Conservation (phyloP, 2,888 invertebrate species). For the Meteorus colon region DNA sequence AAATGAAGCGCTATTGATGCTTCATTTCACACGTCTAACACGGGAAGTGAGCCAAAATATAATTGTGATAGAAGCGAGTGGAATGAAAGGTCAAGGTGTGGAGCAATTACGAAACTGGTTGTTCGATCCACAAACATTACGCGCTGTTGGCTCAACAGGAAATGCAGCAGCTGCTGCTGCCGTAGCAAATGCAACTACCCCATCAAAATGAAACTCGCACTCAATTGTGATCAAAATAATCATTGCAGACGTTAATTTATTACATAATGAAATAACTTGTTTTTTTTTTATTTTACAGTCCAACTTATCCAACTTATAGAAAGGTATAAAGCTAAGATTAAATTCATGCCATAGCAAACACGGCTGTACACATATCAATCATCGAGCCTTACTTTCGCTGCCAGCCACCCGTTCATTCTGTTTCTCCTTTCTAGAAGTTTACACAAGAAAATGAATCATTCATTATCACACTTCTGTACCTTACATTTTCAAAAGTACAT, state of each 20-base stretch:
- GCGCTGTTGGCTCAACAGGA: constrained; percentile 55
- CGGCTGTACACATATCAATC: constrained; percentile 20
- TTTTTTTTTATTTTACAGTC: constrained; percentile 51
- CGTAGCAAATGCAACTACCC: constrained; percentile 18
- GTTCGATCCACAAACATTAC: constrained; percentile 58
- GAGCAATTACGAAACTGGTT: constrained; percentile 81
- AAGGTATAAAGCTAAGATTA: constrained; percentile 56
- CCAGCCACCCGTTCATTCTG: constrained; percentile 15
- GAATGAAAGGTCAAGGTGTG: constrained; percentile 82
- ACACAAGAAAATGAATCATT: constrained; percentile 3
- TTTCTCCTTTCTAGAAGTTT: background rate
- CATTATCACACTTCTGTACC: constrained; percentile 20
- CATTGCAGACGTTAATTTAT: constrained; percentile 14
- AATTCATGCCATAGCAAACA: constrained; percentile 29
- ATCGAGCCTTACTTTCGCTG: constrained; percentile 14
- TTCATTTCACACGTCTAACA: constrained; percentile 83
- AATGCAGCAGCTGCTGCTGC: constrained; percentile 44
- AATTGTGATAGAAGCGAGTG: constrained; percentile 83
- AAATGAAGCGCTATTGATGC: constrained; percentile 88
- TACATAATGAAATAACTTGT: constrained; percentile 14
- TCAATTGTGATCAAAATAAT: constrained; percentile 8
- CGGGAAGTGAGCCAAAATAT: constrained; percentile 81
- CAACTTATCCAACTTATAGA: constrained; percentile 57
- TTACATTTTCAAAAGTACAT: constrained; percentile 26
- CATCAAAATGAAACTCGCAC: constrained; percentile 24